A percentile compares a stretch with the other conserved stretches of the same genome.
phyloP scores from a whole-genome alignment of 2,113 vertebrate genomes.

The Oplegnathus fasciatus region DNA sequence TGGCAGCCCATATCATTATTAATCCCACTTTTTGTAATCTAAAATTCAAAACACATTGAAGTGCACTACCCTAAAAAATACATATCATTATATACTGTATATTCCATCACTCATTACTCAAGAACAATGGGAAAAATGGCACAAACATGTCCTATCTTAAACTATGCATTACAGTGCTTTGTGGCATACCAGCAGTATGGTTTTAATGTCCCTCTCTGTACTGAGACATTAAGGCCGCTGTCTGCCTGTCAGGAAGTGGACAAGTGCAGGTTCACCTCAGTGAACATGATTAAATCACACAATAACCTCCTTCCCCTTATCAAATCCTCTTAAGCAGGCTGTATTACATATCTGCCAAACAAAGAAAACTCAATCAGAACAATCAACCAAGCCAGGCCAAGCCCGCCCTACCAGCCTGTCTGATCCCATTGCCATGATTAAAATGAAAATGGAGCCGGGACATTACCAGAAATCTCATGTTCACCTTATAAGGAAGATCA shows the following conservation, averaged over 20 bases:
- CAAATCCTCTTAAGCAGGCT: slow-evolving; percentile 87
- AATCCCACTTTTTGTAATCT: background rate
- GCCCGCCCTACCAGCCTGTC: slow-evolving; percentile 75
- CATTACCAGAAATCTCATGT: slow-evolving; percentile 84
- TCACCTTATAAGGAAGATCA: slow-evolving; percentile 82
- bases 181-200: slow-evolving; percentile 10
- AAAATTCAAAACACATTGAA: too few relatives aligned
- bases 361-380: slow-evolving; percentile 88
- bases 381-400: slow-evolving; percentile 78
- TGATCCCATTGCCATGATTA: slow-evolving; percentile 88
- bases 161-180: background rate
- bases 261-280: slow-evolving; percentile 78
- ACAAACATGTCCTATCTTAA: background rate
- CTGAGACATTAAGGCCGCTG: slow-evolving; percentile 41
- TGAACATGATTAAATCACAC: slow-evolving; percentile 85
- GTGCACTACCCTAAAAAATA: background rate
- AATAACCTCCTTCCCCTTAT: slow-evolving; percentile 79
- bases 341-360: slow-evolving; percentile 88
- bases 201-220: slow-evolving; percentile 33
- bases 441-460: slow-evolving; percentile 85
- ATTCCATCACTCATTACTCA: background rate
- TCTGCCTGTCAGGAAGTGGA: slow-evolving; percentile 70
- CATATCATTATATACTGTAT: too few relatives aligned
- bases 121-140: background rate
- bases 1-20: too few relatives aligned